Percentiles rank a stretch among this genome's conserved stretches.
phyloP scores from a whole-genome alignment of 2,113 vertebrate genomes.

The Emberiza fucata region DNA sequence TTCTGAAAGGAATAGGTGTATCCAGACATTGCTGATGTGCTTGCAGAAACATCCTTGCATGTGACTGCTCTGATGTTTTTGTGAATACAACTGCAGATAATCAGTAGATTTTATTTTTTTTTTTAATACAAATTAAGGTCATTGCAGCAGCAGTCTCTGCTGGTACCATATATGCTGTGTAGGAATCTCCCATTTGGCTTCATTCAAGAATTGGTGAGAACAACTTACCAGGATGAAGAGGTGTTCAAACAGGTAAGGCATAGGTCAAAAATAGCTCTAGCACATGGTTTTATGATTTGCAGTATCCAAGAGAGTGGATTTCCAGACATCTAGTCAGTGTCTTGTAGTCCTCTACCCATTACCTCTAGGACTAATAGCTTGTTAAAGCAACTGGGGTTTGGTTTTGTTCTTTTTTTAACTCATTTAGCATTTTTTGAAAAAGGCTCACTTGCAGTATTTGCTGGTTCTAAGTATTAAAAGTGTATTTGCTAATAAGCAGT shows the following conservation, averaged over 20 bases:
- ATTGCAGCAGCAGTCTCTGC: constrained; percentile 87
- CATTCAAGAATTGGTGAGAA: constrained; percentile 94
- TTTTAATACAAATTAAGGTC: constrained; percentile 70
- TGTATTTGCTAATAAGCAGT: not conserved
- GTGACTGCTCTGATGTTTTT: not conserved
- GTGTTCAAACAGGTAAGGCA: constrained; percentile 90
- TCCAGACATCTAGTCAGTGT: not conserved
- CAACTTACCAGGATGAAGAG: constrained; percentile 95
- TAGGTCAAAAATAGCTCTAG: not conserved
- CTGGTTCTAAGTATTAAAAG: not conserved
- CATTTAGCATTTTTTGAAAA: not conserved
- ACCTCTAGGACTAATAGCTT: not conserved
- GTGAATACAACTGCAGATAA: not conserved
- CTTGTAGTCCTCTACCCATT: rapidly evolving
- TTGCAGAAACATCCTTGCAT: not conserved
- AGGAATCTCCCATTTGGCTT: constrained; percentile 97
- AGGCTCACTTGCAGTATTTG: not conserved
- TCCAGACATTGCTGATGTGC: not conserved
- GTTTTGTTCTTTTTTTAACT: not conserved
- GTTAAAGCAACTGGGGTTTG: not conserved
- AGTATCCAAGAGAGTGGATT: not conserved
- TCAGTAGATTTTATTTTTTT: not conserved
- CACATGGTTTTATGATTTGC: not conserved
- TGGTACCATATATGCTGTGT: constrained; percentile 98
- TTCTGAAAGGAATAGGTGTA: not conserved